These are phyloP conservation scores for Sitophilus oryzae DNA, from an alignment of 1,140 invertebrate genomes.

Conservation along the genomic window DNA sequence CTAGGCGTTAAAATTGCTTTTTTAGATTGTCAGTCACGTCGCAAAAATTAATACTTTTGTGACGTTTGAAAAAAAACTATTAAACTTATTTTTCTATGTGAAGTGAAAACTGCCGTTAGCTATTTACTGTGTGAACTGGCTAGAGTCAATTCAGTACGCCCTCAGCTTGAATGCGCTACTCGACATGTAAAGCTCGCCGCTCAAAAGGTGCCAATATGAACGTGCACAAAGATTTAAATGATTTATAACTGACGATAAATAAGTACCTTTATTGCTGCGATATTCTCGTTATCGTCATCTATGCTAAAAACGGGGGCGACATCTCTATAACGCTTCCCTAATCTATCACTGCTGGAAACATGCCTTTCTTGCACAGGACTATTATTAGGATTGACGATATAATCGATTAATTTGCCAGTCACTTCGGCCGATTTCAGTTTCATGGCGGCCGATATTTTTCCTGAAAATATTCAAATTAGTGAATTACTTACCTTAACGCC, in stretches of 20 bases:
- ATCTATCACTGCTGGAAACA: conserved; percentile 71
- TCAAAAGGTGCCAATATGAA: not conserved
- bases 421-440: conserved; percentile 87
- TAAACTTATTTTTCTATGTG: too few species aligned
- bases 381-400: conserved; percentile 73
- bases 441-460: conserved; percentile 73
- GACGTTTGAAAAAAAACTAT: too few species aligned
- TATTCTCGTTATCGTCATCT: conserved; percentile 81
- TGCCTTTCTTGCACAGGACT: conserved; percentile 57
- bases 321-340: conserved; percentile 84
- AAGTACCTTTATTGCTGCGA: conserved; percentile 39
- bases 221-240: not conserved
- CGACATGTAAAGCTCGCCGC: too few species aligned
- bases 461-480: conserved; percentile 36
- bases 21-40: too few species aligned
- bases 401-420: conserved; percentile 89
- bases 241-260: conserved; percentile 34
- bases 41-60: too few species aligned
- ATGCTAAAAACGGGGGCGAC: conserved; percentile 92
- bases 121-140: too few species aligned
- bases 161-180: too few species aligned
- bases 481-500: too few species aligned
- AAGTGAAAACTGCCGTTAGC: too few species aligned
- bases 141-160: too few species aligned
- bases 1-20: too few species aligned